phyloP scores from a whole-genome alignment of 2,888 invertebrate genomes.

The Tetrapedia diversipes region DNA sequence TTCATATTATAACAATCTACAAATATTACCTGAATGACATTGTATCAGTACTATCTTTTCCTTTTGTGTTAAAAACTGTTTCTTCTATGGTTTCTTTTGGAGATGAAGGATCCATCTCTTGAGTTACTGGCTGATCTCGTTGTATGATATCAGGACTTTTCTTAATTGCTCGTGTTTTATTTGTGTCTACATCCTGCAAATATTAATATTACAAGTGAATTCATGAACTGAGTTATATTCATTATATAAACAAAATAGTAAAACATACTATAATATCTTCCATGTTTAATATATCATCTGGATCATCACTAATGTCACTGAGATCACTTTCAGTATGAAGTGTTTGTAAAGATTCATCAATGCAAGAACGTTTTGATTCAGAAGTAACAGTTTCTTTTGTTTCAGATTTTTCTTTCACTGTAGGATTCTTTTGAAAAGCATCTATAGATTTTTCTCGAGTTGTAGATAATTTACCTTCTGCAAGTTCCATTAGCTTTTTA shows the following conservation, averaged over 20 bases:
- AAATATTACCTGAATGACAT: slow-evolving; percentile 64
- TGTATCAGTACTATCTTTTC: slow-evolving; percentile 71
- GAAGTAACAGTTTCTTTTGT: slow-evolving; percentile 72
- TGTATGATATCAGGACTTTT: slow-evolving; percentile 69
- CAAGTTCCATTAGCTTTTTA: slow-evolving; percentile 81
- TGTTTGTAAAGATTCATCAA: slow-evolving; percentile 83
- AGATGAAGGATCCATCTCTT: slow-evolving; percentile 74
- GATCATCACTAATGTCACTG: slow-evolving; percentile 95
- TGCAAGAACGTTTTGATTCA: slow-evolving; percentile 73
- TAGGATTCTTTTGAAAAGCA: slow-evolving; percentile 76
- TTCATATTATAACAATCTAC: neutral
- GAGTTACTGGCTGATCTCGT: slow-evolving; percentile 72
- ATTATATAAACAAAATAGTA: slow-evolving; percentile 1
- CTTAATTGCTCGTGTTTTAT: slow-evolving; percentile 64
- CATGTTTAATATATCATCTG: slow-evolving; percentile 93
- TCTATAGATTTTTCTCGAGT: slow-evolving; percentile 80
- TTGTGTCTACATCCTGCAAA: slow-evolving; percentile 62
- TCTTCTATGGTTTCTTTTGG: slow-evolving; percentile 76
- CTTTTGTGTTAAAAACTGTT: slow-evolving; percentile 74
- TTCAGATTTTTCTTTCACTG: slow-evolving; percentile 78
- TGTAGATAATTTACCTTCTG: slow-evolving; percentile 78
- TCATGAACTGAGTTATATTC: neutral
- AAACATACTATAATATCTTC: slow-evolving; percentile 82
- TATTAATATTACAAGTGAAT: slow-evolving; percentile 10
- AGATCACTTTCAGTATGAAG: slow-evolving; percentile 88